These are phyloP conservation scores for Synergus gifuensis DNA, from an alignment of 2,888 invertebrate species.

Conservation along the genomic window DNA sequence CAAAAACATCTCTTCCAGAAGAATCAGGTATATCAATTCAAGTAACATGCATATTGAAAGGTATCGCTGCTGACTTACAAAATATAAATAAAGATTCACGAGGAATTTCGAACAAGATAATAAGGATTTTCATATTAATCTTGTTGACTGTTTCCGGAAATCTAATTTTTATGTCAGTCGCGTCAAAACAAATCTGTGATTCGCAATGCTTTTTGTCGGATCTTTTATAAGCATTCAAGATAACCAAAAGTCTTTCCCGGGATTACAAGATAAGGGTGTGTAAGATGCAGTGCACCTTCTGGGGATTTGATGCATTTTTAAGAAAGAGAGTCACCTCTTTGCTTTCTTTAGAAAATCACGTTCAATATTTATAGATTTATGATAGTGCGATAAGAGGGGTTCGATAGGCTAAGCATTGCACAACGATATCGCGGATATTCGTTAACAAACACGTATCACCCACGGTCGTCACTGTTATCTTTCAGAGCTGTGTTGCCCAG, in stretches of 20 bases:
- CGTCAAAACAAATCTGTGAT: constrained; percentile 23
- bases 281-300: background rate
- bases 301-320: background rate
- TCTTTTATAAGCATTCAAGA: constrained; percentile 23
- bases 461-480: constrained; percentile 63
- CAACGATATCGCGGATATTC: constrained; percentile 61
- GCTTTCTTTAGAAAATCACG: constrained; percentile 15
- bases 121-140: background rate
- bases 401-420: constrained; percentile 59
- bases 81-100: too few species aligned
- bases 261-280: constrained; percentile 12
- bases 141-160: background rate
- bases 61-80: too few species aligned
- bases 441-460: constrained; percentile 62
- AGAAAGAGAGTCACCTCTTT: background rate
- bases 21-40: too few species aligned
- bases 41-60: too few species aligned
- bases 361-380: constrained; percentile 63
- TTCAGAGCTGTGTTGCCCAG: constrained; percentile 56
- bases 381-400: constrained; percentile 58
- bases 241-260: constrained; percentile 5
- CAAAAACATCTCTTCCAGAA: too few species aligned
- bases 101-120: background rate
- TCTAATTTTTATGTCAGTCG: background rate
- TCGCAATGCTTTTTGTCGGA: background rate